A percentile compares a stretch with the other conserved stretches of the same genome.
These are phyloP conservation scores for Plectrocnemia conspersa DNA, from an alignment of 1,140 invertebrate genomes.

Conservation along the genomic window DNA sequence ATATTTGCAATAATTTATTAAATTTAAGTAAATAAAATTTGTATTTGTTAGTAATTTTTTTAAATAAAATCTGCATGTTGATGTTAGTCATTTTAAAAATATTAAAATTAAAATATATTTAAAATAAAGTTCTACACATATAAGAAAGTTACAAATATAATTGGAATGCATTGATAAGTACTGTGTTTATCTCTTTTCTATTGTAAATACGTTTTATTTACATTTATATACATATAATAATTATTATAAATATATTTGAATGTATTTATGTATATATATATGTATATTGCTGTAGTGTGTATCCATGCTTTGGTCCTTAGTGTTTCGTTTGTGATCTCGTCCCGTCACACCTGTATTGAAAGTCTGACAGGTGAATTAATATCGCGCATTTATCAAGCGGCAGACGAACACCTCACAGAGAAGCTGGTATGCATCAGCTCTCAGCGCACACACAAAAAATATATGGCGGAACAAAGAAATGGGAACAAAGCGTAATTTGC, in stretches of 20 bases:
- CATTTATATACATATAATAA: too few relatives aligned
- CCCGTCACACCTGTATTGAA: constrained; percentile 18
- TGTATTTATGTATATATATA: constrained; percentile 1
- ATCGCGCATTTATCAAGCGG: constrained; percentile 10
- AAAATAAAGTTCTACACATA: too few relatives aligned
- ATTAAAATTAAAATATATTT: too few relatives aligned
- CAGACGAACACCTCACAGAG: constrained; percentile 7
- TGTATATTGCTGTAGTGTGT: not conserved
- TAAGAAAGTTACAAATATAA: too few relatives aligned
- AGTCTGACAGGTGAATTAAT: constrained; percentile 16
- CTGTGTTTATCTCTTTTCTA: too few relatives aligned
- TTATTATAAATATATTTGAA: not conserved
- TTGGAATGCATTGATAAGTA: too few relatives aligned
- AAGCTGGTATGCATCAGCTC: not conserved
- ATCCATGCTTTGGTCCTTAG: not conserved
- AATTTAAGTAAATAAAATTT: not conserved
- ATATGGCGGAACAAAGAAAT: constrained; percentile 2
- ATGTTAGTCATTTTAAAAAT: too few relatives aligned
- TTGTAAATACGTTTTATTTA: too few relatives aligned
- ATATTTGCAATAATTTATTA: not conserved
- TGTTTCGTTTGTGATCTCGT: not conserved
- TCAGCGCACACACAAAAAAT: constrained; percentile 3
- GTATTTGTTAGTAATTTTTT: not conserved
- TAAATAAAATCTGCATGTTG: too few relatives aligned
- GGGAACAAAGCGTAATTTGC: constrained; percentile 19